Base-by-base conservation (phyloP, 2,888 invertebrate genomes). In the Phyllotreta cruciferae region DNA sequence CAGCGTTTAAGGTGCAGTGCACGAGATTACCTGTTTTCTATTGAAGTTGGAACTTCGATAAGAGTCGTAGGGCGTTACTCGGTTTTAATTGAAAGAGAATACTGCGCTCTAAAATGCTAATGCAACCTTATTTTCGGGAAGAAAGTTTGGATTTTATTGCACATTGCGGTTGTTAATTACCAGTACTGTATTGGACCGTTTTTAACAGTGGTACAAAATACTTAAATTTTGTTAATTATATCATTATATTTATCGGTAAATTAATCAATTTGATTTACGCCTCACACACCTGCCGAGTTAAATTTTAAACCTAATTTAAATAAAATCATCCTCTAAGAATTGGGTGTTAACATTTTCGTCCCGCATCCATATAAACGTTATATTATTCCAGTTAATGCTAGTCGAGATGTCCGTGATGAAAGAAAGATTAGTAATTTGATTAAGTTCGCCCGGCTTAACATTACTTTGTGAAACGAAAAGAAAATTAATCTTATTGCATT, bases 371-470 rank as follows among this genome's bases (percentile, higher is more conserved):
- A 58, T 58, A 55, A 64, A 64, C 55, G 49, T 61, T 52, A 57
- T 62, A 61, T 64, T 57, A 56, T 55, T 54, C 44, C 47, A 39
- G 45, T 54, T 62, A 62, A 60, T 60, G 50, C 58, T 61, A 50
- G 66, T 39, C 47, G 50, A 58, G 62, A 63, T 24, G 38, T 69
- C 58, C 50, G 34, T 24, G 47, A 56, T 56, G 49, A 62, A 69
- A 69, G 58, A 60, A 55, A 63, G 56, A 64, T 66, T 62, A 60
- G 47, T 68, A 70, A 70, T 68, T 66, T 61, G 66, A 70, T 70
- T 63, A 68, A 62, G 52, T 63, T 52, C 68, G 56, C 60, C 55
- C 50, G 54, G 58, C 54, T 66, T 57, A 61, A 64, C 57, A 61
- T 45, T 54, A 57, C 56, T 60, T 52, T 37, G 63, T 52, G 62